Evolutionary conservation across 92 coral and sea anemone species (phyloP).

Genomic region (Hydrozoanthus gracilis): DNA sequence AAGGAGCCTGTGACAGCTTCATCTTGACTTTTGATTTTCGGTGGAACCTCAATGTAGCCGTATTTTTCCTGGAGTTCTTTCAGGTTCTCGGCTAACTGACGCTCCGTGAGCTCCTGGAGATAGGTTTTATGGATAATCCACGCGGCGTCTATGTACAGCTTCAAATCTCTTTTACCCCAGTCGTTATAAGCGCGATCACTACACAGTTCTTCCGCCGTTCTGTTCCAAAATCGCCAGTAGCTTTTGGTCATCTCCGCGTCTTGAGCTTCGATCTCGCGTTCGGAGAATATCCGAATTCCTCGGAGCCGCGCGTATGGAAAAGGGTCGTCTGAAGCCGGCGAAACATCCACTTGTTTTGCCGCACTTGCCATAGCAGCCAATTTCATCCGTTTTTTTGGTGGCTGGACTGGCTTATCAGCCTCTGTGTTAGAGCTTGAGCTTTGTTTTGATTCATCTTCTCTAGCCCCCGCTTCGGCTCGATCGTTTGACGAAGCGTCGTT

Average conservation of each 20-base stretch:
- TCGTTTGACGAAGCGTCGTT: slow-evolving; percentile 20
- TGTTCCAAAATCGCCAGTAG: slow-evolving; percentile 98
- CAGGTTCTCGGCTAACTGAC: slow-evolving; percentile 79
- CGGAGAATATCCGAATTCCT: slow-evolving; percentile 94
- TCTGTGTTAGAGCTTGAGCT: slow-evolving; percentile 1
- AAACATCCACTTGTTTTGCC: slow-evolving; percentile 37
- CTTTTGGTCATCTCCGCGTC: slow-evolving; percentile 98
- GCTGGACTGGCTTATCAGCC: slow-evolving; percentile 37
- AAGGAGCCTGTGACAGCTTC: slow-evolving; percentile 83
- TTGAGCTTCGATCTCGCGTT: slow-evolving; percentile 96
- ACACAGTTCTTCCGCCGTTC: slow-evolving; percentile 96
- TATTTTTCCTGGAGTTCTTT: slow-evolving; percentile 85
- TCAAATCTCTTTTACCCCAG: slow-evolving; percentile 99
- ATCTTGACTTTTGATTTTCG: slow-evolving; percentile 90
- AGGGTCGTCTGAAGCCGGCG: slow-evolving; percentile 66
- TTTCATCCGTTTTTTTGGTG: slow-evolving; percentile 51
- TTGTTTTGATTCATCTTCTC: slow-evolving; percentile 44
- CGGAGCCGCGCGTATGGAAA: slow-evolving; percentile 90
- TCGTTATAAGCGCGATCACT: slow-evolving; percentile 99
- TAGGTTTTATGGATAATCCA: slow-evolving; percentile 98
- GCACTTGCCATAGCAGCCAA: slow-evolving; percentile 29
- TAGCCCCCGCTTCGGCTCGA: slow-evolving; percentile 6
- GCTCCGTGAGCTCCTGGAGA: slow-evolving; percentile 87
- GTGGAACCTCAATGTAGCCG: slow-evolving; percentile 87
- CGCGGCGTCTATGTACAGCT: slow-evolving; percentile 97